Conservation (phyloP, 2,797 vertebrate species). For the Enteromius afrohamiltoni region DNA sequence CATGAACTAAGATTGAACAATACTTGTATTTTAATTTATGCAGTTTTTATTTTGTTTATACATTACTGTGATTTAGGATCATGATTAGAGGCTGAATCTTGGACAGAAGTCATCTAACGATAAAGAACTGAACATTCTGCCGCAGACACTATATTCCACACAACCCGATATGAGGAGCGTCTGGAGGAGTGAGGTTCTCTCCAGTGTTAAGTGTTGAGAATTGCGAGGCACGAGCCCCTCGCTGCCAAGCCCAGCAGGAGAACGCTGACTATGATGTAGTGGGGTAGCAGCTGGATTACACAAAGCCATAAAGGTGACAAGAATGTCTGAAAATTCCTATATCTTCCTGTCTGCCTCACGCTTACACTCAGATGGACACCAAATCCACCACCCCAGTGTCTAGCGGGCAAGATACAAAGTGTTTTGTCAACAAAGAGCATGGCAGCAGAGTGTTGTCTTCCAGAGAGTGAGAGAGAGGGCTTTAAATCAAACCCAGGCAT, state of each 20-base stretch:
- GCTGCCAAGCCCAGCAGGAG: slow-evolving; percentile 40
- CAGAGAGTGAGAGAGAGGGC: slow-evolving; percentile 43
- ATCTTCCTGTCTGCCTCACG: slow-evolving; percentile 32
- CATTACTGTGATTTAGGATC: neutral
- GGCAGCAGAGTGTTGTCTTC: slow-evolving; percentile 61
- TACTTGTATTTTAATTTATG: no score
- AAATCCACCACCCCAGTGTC: neutral
- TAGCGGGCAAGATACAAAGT: slow-evolving; percentile 15
- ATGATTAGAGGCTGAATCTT: neutral
- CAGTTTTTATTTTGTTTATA: neutral
- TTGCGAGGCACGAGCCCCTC: slow-evolving; percentile 6
- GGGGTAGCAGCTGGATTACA: slow-evolving; percentile 34
- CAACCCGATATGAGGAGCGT: neutral
- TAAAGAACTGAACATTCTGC: neutral
- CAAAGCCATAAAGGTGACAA: slow-evolving; percentile 39
- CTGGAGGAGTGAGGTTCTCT: neutral
- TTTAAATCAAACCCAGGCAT: slow-evolving; percentile 34
- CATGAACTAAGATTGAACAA: no score
- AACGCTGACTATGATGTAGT: slow-evolving; percentile 52
- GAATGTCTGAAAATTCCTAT: slow-evolving; percentile 49
- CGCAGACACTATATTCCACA: neutral
- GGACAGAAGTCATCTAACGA: neutral
- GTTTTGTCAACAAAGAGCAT: slow-evolving; percentile 70
- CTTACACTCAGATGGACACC: slow-evolving; percentile 13
- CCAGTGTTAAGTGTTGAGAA: slow-evolving; percentile 41